phyloP scores from a whole-genome alignment of 2,113 vertebrate species.

The Zosterops pallidus region DNA sequence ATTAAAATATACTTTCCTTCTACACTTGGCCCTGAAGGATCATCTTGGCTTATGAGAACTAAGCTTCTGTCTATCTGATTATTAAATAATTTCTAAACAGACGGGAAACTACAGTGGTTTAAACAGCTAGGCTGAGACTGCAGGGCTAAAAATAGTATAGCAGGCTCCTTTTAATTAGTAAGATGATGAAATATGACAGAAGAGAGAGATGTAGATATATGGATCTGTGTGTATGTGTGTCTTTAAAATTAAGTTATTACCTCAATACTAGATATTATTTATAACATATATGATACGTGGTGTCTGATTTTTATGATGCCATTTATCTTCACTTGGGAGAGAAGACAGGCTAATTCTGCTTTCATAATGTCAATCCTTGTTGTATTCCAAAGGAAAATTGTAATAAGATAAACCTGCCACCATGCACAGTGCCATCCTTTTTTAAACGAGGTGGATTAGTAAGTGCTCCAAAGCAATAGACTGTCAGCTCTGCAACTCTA shows the following conservation, averaged over 20 bases:
- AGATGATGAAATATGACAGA: constrained; percentile 64
- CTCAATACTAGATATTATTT: constrained; percentile 53
- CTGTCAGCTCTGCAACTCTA: neutral
- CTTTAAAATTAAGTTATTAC: constrained; percentile 68
- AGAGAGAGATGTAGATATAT: constrained; percentile 54
- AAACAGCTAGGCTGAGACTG: constrained; percentile 58
- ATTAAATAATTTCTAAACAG: constrained; percentile 67
- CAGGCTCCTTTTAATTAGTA: constrained; percentile 64
- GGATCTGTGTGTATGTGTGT: constrained; percentile 48
- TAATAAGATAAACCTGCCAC: constrained; percentile 45
- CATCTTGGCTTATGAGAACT: constrained; percentile 52
- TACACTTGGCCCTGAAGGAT: constrained; percentile 41
- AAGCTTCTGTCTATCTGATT: constrained; percentile 62
- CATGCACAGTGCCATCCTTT: neutral
- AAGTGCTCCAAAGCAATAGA: neutral
- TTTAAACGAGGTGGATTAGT: constrained; percentile 11
- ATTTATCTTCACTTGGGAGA: constrained; percentile 62
- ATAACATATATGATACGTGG: constrained; percentile 63
- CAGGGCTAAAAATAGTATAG: constrained; percentile 52
- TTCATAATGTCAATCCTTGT: constrained; percentile 53
- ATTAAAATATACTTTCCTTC: constrained; percentile 42
- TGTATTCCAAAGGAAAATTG: constrained; percentile 40
- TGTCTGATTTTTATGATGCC: constrained; percentile 62
- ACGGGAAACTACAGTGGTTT: constrained; percentile 55
- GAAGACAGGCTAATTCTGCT: constrained; percentile 25